A percentile compares a stretch with the other conserved stretches of the same genome.
These are phyloP conservation scores for Tapirus indicus DNA, from an alignment of 2,797 vertebrate genomes.

Conservation along the genomic window DNA sequence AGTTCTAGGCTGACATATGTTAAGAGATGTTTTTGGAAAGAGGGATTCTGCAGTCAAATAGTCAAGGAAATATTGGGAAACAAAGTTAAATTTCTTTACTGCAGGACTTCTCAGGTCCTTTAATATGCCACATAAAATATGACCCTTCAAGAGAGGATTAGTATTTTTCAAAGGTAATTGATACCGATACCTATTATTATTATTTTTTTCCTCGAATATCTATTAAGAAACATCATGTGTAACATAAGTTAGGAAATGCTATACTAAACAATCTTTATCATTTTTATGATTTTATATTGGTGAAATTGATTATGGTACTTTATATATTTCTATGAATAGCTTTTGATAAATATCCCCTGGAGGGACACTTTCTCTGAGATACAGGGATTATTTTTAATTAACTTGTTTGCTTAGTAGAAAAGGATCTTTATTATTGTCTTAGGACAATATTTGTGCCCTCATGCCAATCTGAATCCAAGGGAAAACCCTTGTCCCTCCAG, in stretches of 20 bases:
- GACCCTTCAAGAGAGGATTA: background rate
- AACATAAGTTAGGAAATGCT: background rate
- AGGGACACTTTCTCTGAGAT: background rate
- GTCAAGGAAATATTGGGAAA: background rate
- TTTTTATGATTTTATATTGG: slow-evolving; percentile 21
- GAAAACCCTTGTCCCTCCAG: background rate
- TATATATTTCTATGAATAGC: background rate
- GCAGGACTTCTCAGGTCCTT: background rate
- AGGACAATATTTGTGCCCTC: background rate
- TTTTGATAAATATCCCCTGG: slow-evolving; percentile 28
- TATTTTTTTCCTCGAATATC: slow-evolving; percentile 18
- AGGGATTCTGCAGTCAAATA: background rate
- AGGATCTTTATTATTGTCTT: background rate
- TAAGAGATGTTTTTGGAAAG: background rate
- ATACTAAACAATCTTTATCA: background rate
- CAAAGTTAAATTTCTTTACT: slow-evolving; percentile 9
- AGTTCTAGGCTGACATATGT: background rate
- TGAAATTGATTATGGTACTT: background rate
- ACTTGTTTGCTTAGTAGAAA: slow-evolving; percentile 47
- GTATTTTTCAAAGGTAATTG: slow-evolving; percentile 53
- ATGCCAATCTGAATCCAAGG: background rate
- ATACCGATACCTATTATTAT: background rate
- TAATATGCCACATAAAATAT: background rate
- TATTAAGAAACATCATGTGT: background rate
- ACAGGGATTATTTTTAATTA: slow-evolving; percentile 31